Evolutionary conservation across 2,113 vertebrate species (phyloP).

Genomic region (Cromileptes altivelis): DNA sequence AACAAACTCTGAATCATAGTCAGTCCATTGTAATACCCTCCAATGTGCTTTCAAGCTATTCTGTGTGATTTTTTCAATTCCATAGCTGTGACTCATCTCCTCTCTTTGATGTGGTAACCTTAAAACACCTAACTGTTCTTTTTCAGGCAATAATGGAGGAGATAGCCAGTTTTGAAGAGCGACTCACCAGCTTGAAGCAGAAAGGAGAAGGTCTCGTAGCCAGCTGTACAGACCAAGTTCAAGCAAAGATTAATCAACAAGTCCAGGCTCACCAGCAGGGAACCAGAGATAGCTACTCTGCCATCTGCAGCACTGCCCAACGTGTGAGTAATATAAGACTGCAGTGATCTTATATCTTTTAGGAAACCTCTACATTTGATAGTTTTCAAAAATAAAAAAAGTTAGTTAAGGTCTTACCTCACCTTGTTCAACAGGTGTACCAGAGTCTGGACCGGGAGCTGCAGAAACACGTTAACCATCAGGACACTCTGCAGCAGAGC

Average conservation of each 20-base stretch:
- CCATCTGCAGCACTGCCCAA: conserved; percentile 96
- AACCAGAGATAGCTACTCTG: conserved; percentile 93
- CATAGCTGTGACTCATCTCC: too few species aligned
- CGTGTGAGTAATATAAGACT: conserved; percentile 85
- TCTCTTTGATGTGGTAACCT: neutral
- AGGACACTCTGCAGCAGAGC: conserved; percentile 95
- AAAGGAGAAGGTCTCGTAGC: conserved; percentile 90
- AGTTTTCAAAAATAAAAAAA: neutral
- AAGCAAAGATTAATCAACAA: conserved; percentile 91
- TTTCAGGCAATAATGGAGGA: conserved; percentile 98
- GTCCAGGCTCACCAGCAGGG: conserved; percentile 92
- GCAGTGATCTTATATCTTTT: neutral
- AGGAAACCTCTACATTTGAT: neutral
- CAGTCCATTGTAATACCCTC: too few species aligned
- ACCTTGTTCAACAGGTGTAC: conserved; percentile 88
- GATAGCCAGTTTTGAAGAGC: conserved; percentile 94
- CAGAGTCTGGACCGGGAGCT: conserved; percentile 95
- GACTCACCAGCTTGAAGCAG: conserved; percentile 87
- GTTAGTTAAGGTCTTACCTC: neutral
- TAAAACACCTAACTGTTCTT: neutral
- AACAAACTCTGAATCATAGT: too few species aligned
- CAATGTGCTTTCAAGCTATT: too few species aligned
- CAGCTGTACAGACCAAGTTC: conserved; percentile 91
- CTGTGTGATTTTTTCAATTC: too few species aligned
- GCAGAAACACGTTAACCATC: conserved; percentile 94